Evolutionary conservation across 2,113 vertebrate species (phyloP), one percentile per base, ranked within the genome.

Genomic region (Atherinomorus stipes): DNA sequence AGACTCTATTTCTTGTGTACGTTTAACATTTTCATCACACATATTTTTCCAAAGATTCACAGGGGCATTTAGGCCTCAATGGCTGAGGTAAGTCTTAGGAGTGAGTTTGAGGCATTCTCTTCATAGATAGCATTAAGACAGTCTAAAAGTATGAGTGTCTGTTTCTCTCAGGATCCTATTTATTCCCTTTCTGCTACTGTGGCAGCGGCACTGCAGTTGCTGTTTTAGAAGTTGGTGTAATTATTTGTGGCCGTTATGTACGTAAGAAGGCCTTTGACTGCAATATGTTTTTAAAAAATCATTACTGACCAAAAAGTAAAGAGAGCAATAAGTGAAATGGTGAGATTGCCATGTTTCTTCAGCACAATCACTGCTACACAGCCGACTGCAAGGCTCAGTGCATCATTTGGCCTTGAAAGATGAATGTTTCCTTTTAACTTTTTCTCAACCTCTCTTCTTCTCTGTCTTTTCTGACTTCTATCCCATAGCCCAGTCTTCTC

Each of bases 131-230:
- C 37, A 40, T 70, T 50, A 80, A 81, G 81, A 86, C 74, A 74
- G 81, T 80, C 74, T 74, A 69, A 74, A 76, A 71, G 71, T 70
- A 37, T 38, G 74, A 62, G 38, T 85, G 83, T 85, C 81, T 86
- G 64, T 87, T 81, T 90, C 80, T 91, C 91, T 93, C 91, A 92
- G 92, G 91, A 92, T 90, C 64, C 67, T 92, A 92, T 92, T 90
- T 90, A 93, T 92, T 90, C 85, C 78, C 63, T 68, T 62, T 80
- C 84, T 81, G 76, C 84, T 88, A 81, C 84, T 81, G 69, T 80
- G 60, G 71, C 60, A 63, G 78, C 80, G 78, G 67, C 67, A 73
- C 75, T 70, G 78, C 81, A 82, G 54, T 72, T 78, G 60, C 81
- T 67, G 82, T 70, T 86, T 80, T 68, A 57, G 64, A 79, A 40